These are phyloP conservation scores for Heliconius charithonia DNA, from an alignment of 2,888 invertebrate species.

Conservation along the genomic window DNA sequence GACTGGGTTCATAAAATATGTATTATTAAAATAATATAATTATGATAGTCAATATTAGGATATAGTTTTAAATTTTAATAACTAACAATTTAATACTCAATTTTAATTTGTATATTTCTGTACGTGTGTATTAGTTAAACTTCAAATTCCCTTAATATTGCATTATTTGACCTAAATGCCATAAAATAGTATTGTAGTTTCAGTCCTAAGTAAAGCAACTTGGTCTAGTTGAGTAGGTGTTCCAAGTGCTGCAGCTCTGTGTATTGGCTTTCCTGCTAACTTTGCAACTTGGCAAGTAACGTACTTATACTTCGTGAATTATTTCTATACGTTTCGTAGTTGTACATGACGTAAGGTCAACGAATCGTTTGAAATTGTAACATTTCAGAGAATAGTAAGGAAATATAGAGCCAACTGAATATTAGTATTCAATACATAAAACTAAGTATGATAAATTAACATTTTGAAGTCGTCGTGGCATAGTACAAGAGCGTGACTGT, in stretches of 20 bases:
- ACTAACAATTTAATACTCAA: neutral
- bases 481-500: too few species aligned
- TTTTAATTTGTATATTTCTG: too few species aligned
- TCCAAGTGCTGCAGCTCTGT: conserved; percentile 37
- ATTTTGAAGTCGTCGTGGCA: too few species aligned
- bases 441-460: neutral
- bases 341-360: neutral
- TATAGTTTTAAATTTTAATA: neutral
- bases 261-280: conserved; percentile 39
- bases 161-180: conserved; percentile 13
- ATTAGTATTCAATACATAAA: neutral
- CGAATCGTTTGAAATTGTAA: neutral
- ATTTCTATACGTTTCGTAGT: conserved; percentile 20
- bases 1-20: too few species aligned
- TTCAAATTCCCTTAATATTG: conserved; percentile 2
- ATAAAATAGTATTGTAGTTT: conserved; percentile 26
- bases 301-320: conserved; percentile 31
- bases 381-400: neutral
- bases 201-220: conserved; percentile 33
- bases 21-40: too few species aligned
- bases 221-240: conserved; percentile 34
- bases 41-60: too few species aligned
- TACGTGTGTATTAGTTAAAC: neutral
- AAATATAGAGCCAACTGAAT: neutral
- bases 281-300: conserved; percentile 41